phyloP scores from a whole-genome alignment of 35 echinoderm and acorn worm species.

The Stichopus chloronotus region DNA sequence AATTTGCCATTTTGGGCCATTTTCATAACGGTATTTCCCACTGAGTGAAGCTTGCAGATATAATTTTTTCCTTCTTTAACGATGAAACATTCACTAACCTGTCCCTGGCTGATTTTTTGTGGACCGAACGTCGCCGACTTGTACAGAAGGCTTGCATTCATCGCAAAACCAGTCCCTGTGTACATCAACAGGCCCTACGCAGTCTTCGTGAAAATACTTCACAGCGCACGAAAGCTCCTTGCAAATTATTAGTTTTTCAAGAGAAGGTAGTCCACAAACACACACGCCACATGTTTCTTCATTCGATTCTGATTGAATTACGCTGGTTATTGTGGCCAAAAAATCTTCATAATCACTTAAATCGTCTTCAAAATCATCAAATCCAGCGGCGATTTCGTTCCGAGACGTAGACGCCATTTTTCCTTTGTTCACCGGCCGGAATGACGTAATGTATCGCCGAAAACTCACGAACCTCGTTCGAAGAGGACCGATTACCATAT shows the following conservation, averaged over 20 bases:
- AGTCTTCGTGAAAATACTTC: neutral
- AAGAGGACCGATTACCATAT: neutral
- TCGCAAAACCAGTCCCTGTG: neutral
- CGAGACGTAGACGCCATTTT: constrained; percentile 1
- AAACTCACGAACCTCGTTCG: neutral
- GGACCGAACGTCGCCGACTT: neutral
- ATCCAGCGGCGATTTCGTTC: neutral
- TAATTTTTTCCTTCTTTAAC: neutral
- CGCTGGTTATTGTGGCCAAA: neutral
- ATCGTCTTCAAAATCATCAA: neutral
- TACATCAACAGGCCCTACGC: neutral
- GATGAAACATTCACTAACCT: neutral
- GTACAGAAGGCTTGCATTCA: neutral
- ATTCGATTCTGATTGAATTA: neutral
- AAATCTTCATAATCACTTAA: neutral
- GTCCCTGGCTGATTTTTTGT: neutral
- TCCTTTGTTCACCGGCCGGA: neutral
- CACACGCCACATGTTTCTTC: neutral
- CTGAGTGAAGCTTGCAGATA: too few species aligned
- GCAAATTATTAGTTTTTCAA: neutral
- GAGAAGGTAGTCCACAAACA: neutral
- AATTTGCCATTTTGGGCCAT: too few species aligned
- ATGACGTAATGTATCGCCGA: neutral
- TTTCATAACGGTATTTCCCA: too few species aligned
- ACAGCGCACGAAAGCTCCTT: neutral